phyloP scores from a whole-genome alignment of 2,888 invertebrate species.

The Melanargia galathea region DNA sequence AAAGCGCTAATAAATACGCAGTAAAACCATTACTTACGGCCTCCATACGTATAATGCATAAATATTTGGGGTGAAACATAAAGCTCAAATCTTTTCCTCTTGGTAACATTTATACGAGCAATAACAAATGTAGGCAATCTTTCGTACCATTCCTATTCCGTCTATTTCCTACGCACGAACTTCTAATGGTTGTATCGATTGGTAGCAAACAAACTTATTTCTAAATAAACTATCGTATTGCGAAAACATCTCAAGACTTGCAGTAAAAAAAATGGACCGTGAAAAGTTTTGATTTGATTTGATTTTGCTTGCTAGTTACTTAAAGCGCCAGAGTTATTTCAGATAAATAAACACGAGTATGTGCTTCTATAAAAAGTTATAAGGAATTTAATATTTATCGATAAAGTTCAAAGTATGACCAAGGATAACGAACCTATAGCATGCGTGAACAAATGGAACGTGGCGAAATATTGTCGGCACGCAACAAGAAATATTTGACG shows the following conservation, averaged over 20 bases:
- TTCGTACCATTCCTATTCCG: background rate
- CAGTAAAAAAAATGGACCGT: background rate
- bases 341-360: background rate
- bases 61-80: conserved; percentile 17
- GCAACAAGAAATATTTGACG: conserved; percentile 4
- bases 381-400: conserved; percentile 2
- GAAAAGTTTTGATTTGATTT: background rate
- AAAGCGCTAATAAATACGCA: conserved; percentile 13
- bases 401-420: conserved; percentile 2
- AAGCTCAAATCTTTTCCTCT: conserved; percentile 14
- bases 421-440: no score
- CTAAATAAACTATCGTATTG: background rate
- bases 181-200: background rate
- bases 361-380: background rate
- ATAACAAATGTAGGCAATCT: conserved; percentile 13
- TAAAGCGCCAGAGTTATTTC: background rate
- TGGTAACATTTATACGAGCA: conserved; percentile 7
- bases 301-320: conserved; percentile 5
- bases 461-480: conserved; percentile 11
- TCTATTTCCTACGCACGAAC: conserved; percentile 4
- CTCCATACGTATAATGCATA: conserved; percentile 6
- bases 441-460: background rate
- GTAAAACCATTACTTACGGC: conserved; percentile 10
- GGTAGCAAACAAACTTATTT: background rate
- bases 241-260: background rate